Evolutionary conservation across 2,797 vertebrate genomes (phyloP).

Genomic region (Rhynchonycteris naso): DNA sequence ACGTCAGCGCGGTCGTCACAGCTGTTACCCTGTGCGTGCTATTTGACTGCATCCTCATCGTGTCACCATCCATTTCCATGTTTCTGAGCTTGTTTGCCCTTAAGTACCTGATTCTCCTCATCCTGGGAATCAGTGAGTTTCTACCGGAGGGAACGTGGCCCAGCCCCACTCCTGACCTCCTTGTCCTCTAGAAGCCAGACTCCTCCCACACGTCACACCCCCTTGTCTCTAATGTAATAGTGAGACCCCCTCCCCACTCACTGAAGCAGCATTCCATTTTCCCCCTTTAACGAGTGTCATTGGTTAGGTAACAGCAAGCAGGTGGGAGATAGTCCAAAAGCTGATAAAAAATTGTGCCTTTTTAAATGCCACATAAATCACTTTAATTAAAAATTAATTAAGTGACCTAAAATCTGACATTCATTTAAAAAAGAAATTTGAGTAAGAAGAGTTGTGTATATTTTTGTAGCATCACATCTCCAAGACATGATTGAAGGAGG

Average conservation of each 20-base stretch:
- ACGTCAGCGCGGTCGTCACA: background rate
- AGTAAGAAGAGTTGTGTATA: slow-evolving; percentile 33
- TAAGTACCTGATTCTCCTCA: background rate
- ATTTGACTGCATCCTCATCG: background rate
- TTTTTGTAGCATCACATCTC: slow-evolving; percentile 53
- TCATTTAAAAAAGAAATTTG: slow-evolving; percentile 67
- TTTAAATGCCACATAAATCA: slow-evolving; percentile 81
- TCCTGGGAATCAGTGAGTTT: background rate
- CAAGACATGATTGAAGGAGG: background rate
- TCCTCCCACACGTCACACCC: background rate
- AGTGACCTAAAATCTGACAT: slow-evolving; percentile 72
- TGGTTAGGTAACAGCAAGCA: slow-evolving; percentile 47
- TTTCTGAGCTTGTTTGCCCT: background rate
- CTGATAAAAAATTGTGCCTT: slow-evolving; percentile 68
- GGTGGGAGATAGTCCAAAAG: slow-evolving; percentile 54
- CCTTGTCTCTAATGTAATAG: slow-evolving; percentile 18
- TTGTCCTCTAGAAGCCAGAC: background rate
- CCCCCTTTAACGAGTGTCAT: background rate
- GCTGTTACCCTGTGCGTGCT: background rate
- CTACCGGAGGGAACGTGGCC: background rate
- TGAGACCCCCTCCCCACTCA: background rate
- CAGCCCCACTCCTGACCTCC: background rate
- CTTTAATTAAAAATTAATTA: slow-evolving; percentile 84
- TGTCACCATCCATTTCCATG: slow-evolving; percentile 18
- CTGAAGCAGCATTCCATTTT: background rate